A percentile compares a stretch with the other conserved stretches of the same genome.
phyloP scores from a whole-genome alignment of 2,888 invertebrate species.

The Leucoma salicis region DNA sequence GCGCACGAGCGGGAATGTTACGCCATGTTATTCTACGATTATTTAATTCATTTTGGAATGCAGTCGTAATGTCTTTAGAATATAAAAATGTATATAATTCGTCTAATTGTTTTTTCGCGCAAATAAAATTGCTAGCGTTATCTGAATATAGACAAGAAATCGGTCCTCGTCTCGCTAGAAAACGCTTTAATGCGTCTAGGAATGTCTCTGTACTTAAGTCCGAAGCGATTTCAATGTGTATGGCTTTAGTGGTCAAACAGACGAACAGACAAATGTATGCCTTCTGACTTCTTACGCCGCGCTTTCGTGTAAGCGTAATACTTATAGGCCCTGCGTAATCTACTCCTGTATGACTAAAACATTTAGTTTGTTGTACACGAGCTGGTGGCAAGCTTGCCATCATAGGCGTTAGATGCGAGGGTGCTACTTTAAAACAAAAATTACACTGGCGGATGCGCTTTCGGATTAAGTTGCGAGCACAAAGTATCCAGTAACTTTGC shows the following conservation, averaged over 20 bases:
- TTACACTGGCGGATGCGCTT: not conserved
- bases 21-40: not conserved
- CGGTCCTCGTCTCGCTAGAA: not conserved
- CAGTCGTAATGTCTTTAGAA: not conserved
- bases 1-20: not conserved
- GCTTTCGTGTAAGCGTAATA: not conserved
- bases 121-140: not conserved
- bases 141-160: not conserved
- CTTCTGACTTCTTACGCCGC: constrained; percentile 3
- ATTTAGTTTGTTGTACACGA: not conserved
- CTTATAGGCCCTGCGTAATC: not conserved
- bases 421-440: not conserved
- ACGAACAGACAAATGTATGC: not conserved
- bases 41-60: not conserved
- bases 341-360: not conserved
- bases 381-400: not conserved
- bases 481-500: constrained; percentile 11
- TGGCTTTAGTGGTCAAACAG: constrained; percentile 3
- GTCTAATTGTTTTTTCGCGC: not conserved
- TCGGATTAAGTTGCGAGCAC: constrained; percentile 2
- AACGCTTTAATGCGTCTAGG: not conserved
- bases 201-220: not conserved
- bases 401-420: not conserved
- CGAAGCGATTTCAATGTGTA: not conserved
- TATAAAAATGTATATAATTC: not conserved